Percentiles rank a stretch among this genome's conserved stretches.
Conservation (phyloP, 2,113 vertebrate species). For the Paramormyrops kingsleyae region DNA sequence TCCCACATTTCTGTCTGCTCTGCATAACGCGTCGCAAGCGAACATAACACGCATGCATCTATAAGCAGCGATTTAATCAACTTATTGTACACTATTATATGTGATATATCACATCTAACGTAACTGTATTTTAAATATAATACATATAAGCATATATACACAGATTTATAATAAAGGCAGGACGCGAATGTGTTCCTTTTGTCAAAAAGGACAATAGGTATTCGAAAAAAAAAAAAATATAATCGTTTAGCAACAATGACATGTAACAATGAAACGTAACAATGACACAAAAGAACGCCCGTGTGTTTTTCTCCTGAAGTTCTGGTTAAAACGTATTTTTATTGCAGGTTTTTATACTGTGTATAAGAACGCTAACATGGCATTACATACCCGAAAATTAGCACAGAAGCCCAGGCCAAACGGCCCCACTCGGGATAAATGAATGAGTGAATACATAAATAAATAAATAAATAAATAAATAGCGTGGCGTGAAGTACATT, state of each 20-base stretch:
- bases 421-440: constrained; percentile 18
- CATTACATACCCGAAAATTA: constrained; percentile 13
- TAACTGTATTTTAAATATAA: not conserved
- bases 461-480: constrained; percentile 38
- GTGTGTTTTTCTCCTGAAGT: not conserved
- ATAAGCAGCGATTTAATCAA: not conserved
- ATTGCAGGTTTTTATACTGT: not conserved
- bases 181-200: not conserved
- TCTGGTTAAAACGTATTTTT: not conserved
- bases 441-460: constrained; percentile 37
- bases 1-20: constrained; percentile 6
- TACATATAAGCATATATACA: not conserved
- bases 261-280: not conserved
- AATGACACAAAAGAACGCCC: not conserved
- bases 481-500: constrained; percentile 31
- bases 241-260: not conserved
- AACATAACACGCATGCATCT: not conserved
- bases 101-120: not conserved
- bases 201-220: not conserved
- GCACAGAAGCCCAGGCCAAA: constrained; percentile 15
- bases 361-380: constrained; percentile 7
- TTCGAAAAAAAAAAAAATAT: not conserved
- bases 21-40: not conserved
- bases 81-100: not conserved
- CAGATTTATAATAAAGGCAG: not conserved